Conservation (phyloP, 2,797 vertebrate genomes). For the Chrysolophus pictus region DNA sequence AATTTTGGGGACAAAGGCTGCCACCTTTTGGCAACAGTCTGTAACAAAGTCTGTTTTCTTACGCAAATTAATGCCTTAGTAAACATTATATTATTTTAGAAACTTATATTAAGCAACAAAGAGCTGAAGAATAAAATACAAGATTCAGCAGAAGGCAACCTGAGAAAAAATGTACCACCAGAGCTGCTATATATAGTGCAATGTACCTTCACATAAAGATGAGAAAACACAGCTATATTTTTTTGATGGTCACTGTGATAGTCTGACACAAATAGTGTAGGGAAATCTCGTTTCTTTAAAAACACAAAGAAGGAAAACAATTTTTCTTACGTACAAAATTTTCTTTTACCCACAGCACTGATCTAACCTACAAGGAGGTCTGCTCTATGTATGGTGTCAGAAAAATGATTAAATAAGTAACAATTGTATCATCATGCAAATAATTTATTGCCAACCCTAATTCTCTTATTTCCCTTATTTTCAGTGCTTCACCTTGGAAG, state of each 20-base stretch:
- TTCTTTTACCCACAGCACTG: not conserved
- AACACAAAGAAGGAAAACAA: not conserved
- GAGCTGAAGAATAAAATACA: not conserved
- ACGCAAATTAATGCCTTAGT: not conserved
- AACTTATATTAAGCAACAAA: not conserved
- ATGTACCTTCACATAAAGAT: not conserved
- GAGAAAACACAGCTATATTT: not conserved
- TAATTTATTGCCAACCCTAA: not conserved
- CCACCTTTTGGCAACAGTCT: slow-evolving; percentile 52
- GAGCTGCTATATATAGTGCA: not conserved
- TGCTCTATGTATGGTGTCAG: not conserved
- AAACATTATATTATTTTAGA: not conserved
- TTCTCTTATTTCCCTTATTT: not conserved
- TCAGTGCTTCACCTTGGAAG: not conserved
- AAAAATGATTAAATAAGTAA: not conserved
- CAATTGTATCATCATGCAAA: not conserved
- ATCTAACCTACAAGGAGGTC: not conserved
- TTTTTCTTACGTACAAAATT: not conserved
- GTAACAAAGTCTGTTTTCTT: not conserved
- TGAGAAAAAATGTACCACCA: not conserved
- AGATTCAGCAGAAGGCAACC: not conserved
- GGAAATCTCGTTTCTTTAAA: not conserved
- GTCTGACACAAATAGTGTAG: not conserved
- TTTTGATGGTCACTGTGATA: accelerated
- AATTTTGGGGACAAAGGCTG: slow-evolving; percentile 48